phyloP scores from a whole-genome alignment of 2,888 invertebrate species.

The Synanthedon tipuliformis region DNA sequence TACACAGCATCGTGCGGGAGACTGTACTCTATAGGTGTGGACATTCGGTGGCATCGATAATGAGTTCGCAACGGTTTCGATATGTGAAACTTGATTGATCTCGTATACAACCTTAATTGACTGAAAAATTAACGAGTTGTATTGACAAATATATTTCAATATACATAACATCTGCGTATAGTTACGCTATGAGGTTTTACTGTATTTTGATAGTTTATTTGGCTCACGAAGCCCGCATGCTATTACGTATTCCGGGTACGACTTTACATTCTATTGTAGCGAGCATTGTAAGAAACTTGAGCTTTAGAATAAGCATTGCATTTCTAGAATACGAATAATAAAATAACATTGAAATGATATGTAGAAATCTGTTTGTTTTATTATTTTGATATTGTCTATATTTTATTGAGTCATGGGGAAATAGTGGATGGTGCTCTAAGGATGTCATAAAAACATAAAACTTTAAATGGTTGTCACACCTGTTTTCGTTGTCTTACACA shows the following conservation, averaged over 20 bases:
- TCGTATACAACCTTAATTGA: conserved; percentile 4
- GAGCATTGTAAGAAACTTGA: background rate
- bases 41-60: conserved; percentile 20
- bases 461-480: no score
- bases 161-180: background rate
- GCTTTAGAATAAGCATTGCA: background rate
- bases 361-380: no score
- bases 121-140: background rate
- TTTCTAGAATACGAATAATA: no score
- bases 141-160: background rate
- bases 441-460: no score
- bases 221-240: background rate
- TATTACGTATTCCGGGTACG: background rate
- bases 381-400: no score
- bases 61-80: conserved; percentile 19
- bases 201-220: background rate
- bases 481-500: no score
- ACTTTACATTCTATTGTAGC: background rate
- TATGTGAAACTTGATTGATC: conserved; percentile 23
- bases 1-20: background rate
- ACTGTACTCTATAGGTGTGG: conserved; percentile 5
- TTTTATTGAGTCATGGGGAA: no score
- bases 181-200: background rate
- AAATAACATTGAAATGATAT: no score
- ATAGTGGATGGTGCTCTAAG: no score